phyloP scores from a whole-genome alignment of 2,888 invertebrate species.

The Disparrhopalites patrizii region DNA sequence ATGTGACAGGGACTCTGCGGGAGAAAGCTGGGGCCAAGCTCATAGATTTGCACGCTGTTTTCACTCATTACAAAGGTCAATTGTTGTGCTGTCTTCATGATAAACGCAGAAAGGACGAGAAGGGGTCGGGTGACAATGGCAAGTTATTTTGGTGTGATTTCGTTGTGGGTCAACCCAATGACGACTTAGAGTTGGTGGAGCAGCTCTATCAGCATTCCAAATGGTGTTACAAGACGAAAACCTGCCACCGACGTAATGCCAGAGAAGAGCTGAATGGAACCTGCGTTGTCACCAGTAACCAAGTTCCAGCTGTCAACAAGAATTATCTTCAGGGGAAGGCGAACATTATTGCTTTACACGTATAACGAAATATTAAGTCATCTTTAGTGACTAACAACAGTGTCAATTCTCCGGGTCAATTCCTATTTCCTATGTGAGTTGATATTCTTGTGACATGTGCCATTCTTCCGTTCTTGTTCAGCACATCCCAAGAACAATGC shows the following conservation, averaged over 20 bases:
- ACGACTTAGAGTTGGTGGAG: slow-evolving; percentile 64
- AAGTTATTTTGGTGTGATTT: slow-evolving; percentile 59
- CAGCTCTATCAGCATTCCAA: slow-evolving; percentile 62
- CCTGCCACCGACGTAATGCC: slow-evolving; percentile 55
- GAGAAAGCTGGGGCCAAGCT: slow-evolving; percentile 59
- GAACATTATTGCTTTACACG: no score
- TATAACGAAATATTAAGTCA: no score
- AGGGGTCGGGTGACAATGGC: neutral
- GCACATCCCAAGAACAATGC: no score
- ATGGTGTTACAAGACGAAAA: slow-evolving; percentile 59
- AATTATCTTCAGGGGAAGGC: no score
- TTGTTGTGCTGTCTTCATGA: slow-evolving; percentile 70
- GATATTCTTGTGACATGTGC: no score
- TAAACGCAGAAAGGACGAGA: slow-evolving; percentile 49
- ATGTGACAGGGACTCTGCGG: slow-evolving; percentile 74
- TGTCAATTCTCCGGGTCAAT: no score
- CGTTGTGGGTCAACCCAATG: slow-evolving; percentile 73
- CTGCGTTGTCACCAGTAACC: slow-evolving; percentile 58
- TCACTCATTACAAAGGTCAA: slow-evolving; percentile 67
- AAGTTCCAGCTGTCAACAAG: no score
- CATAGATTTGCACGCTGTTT: slow-evolving; percentile 59
- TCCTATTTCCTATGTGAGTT: no score
- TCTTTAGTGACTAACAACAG: no score
- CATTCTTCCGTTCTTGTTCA: no score
- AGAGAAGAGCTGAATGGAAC: slow-evolving; percentile 57